Evolutionary conservation across 2,113 vertebrate genomes (phyloP).

Genomic region (Tautogolabrus adspersus): DNA sequence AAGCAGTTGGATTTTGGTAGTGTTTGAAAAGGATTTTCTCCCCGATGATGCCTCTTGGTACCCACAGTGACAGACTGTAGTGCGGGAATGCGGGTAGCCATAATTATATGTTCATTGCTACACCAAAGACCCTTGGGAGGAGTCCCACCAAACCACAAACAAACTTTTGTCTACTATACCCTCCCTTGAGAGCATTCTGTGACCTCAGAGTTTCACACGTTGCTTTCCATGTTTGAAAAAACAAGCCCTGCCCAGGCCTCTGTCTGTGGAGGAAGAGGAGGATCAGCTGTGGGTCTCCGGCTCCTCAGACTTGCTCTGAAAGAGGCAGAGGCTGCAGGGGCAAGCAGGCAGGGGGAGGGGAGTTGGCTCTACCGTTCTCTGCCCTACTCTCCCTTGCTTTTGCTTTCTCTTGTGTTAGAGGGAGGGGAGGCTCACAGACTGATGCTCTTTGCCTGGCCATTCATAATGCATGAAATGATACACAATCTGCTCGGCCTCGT

Average conservation of each 20-base stretch:
- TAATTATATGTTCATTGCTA: conserved; percentile 55
- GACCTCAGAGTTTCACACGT: conserved; percentile 53
- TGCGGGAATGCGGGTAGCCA: conserved; percentile 51
- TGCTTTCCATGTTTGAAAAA: conserved; percentile 31
- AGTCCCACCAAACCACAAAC: conserved; percentile 47
- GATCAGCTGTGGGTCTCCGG: conserved; percentile 18
- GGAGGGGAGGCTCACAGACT: conserved; percentile 48
- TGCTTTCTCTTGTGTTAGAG: conserved; percentile 53
- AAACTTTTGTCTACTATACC: conserved; percentile 21
- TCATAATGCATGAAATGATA: conserved; percentile 84
- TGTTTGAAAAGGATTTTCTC: conserved; percentile 35
- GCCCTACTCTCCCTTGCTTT: conserved; percentile 49
- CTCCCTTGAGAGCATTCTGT: conserved; percentile 1
- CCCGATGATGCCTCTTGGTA: conserved; percentile 25
- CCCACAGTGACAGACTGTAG: conserved; percentile 43
- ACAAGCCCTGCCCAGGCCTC: neutral
- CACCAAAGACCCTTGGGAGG: conserved; percentile 32
- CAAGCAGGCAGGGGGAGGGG: conserved; percentile 34
- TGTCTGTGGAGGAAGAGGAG: neutral
- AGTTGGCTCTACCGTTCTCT: conserved; percentile 37
- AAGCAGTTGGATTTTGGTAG: conserved; percentile 41
- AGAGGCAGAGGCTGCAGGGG: conserved; percentile 27
- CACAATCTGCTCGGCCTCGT: conserved; percentile 85
- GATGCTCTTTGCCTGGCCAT: conserved; percentile 75
- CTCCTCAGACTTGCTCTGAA: conserved; percentile 27